Conservation (phyloP, 2,797 vertebrate genomes). For the Eptatretus atami region DNA sequence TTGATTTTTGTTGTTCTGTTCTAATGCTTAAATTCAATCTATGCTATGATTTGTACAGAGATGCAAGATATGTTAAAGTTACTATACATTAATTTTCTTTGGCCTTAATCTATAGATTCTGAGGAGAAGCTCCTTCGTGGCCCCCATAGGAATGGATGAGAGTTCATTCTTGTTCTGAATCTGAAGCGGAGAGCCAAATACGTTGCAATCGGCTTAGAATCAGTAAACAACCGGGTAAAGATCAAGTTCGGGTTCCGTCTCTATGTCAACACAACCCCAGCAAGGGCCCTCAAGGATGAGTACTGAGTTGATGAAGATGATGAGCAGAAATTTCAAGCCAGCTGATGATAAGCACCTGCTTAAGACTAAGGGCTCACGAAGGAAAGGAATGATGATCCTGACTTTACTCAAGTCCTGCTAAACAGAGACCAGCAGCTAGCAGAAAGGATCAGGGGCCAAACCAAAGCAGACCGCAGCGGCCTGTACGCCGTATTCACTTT, state of each 20-base stretch:
- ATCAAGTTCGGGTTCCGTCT: not conserved
- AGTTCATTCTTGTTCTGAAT: conserved; percentile 99
- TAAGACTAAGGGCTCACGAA: conserved; percentile 68
- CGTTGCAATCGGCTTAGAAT: conserved; percentile 86
- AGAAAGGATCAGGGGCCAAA: not conserved
- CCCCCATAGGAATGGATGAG: too few species aligned
- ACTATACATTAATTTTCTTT: too few species aligned
- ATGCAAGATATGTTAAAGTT: too few species aligned
- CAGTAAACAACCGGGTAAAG: conserved; percentile 21
- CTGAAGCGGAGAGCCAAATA: conserved; percentile 80
- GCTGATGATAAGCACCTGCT: conserved; percentile 91
- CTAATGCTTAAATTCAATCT: too few species aligned
- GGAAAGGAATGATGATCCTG: conserved; percentile 26
- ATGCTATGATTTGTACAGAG: too few species aligned
- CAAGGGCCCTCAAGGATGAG: conserved; percentile 73
- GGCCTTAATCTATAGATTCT: too few species aligned
- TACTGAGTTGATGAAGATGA: conserved; percentile 98
- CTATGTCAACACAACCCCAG: conserved; percentile 21
- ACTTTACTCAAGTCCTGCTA: conserved; percentile 1
- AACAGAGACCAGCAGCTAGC: not conserved
- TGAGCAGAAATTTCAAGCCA: conserved; percentile 74
- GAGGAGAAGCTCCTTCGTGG: too few species aligned
- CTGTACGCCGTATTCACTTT: conserved; percentile 73
- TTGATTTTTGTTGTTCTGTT: too few species aligned
- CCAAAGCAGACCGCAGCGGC: conserved; percentile 79